Conservation (phyloP, 2,797 vertebrate genomes). For the Acipenser oxyrinchus region DNA sequence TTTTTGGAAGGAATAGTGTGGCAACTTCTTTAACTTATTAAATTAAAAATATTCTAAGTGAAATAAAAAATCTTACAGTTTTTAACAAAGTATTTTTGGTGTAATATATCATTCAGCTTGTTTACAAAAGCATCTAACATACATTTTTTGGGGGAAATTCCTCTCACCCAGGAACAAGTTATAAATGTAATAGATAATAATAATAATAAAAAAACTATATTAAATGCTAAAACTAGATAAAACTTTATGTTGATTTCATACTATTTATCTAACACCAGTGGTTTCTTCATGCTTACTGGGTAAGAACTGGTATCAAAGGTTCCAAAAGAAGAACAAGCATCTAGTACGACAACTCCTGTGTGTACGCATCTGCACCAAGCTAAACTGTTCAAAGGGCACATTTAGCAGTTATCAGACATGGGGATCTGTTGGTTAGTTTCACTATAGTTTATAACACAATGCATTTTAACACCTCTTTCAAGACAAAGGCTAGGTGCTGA, state of each 20-base stretch:
- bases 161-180: slow-evolving; percentile 58
- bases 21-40: slow-evolving; percentile 72
- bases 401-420: not conserved
- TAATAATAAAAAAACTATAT: slow-evolving; percentile 24
- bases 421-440: not conserved
- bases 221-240: slow-evolving; percentile 47
- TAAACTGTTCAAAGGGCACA: not conserved
- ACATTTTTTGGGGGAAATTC: slow-evolving; percentile 41
- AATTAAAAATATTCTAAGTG: slow-evolving; percentile 73
- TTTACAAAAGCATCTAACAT: slow-evolving; percentile 49
- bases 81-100: slow-evolving; percentile 66
- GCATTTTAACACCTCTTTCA: not conserved
- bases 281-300: slow-evolving; percentile 50
- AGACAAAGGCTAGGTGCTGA: slow-evolving; percentile 4
- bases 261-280: slow-evolving; percentile 59
- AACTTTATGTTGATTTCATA: slow-evolving; percentile 53
- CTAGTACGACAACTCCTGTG: slow-evolving; percentile 39
- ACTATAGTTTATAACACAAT: not conserved
- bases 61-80: slow-evolving; percentile 59
- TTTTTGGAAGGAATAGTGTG: slow-evolving; percentile 53
- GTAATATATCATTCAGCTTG: slow-evolving; percentile 56
- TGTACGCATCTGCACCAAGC: not conserved
- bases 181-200: slow-evolving; percentile 40
- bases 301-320: slow-evolving; percentile 44
- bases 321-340: slow-evolving; percentile 16